Conservation (phyloP, 1,140 invertebrate species). For the Zaprionus gabonicus region DNA sequence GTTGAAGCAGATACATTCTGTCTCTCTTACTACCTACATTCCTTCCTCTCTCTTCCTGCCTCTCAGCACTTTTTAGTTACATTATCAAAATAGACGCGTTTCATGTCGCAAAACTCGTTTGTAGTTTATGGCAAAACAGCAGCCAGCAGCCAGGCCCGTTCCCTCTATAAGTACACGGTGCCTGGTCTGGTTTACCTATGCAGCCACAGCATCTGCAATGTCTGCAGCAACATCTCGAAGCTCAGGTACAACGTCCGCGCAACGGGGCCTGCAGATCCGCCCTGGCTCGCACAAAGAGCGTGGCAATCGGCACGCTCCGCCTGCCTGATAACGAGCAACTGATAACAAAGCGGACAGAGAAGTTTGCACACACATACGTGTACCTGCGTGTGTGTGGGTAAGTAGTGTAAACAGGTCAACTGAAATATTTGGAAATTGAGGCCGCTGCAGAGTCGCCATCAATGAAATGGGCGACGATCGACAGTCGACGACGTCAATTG, state of each 20-base stretch:
- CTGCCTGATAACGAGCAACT: slow-evolving; percentile 34
- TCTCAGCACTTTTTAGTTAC: not conserved
- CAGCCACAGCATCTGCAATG: not conserved
- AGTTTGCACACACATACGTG: slow-evolving; percentile 2
- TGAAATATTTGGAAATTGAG: slow-evolving; percentile 19
- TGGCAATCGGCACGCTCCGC: slow-evolving; percentile 28
- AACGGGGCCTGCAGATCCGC: not conserved
- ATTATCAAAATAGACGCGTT: slow-evolving; percentile 60
- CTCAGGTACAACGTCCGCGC: slow-evolving; percentile 1
- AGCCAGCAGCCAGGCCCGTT: not conserved
- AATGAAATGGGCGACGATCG: slow-evolving; percentile 5
- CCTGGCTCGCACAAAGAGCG: not conserved
- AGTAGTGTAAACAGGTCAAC: slow-evolving; percentile 13
- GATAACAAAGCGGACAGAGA: slow-evolving; percentile 28
- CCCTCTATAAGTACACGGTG: not conserved
- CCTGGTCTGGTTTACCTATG: not conserved
- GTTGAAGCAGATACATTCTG: no score
- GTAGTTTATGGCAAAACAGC: slow-evolving; percentile 5
- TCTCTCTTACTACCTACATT: not conserved
- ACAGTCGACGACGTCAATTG: slow-evolving; percentile 33
- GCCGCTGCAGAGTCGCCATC: not conserved
- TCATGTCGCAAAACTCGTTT: slow-evolving; percentile 65
- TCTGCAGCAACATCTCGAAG: slow-evolving; percentile 4
- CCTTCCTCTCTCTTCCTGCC: not conserved
- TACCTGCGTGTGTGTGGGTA: not conserved